Evolutionary conservation across 2,113 vertebrate genomes (phyloP).

Genomic region (Hippopotamus amphibius): DNA sequence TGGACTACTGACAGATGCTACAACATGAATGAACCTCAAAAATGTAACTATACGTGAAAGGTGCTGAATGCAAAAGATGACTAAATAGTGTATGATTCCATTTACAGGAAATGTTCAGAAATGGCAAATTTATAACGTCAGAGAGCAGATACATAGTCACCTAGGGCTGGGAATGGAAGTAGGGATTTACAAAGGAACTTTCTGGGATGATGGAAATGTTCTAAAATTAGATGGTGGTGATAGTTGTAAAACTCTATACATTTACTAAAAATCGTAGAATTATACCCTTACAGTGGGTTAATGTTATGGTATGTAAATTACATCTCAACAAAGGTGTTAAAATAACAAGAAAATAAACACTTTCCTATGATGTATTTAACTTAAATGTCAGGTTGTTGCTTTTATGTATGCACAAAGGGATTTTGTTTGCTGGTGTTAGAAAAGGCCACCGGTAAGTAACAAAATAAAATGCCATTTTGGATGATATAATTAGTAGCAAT

Average conservation of each 20-base stretch:
- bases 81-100: background rate
- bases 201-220: background rate
- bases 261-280: constrained; percentile 31
- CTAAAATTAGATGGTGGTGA: background rate
- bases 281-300: background rate
- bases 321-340: background rate
- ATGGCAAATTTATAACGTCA: background rate
- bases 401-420: background rate
- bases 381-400: constrained; percentile 31
- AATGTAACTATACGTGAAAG: background rate
- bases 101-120: constrained; percentile 22
- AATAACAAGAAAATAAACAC: background rate
- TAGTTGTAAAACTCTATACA: constrained; percentile 18
- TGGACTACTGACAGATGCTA: background rate
- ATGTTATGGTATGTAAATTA: constrained; percentile 18
- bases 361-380: background rate
- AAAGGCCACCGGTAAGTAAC: background rate
- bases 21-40: background rate
- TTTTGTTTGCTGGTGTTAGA: constrained; percentile 10
- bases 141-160: background rate
- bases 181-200: background rate
- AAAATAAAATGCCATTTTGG: constrained; percentile 20
- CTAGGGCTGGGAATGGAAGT: background rate
- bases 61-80: background rate
- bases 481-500: background rate